These are phyloP conservation scores for Bugula neritina DNA, from an alignment of 2,888 invertebrate genomes.

Conservation along the genomic window DNA sequence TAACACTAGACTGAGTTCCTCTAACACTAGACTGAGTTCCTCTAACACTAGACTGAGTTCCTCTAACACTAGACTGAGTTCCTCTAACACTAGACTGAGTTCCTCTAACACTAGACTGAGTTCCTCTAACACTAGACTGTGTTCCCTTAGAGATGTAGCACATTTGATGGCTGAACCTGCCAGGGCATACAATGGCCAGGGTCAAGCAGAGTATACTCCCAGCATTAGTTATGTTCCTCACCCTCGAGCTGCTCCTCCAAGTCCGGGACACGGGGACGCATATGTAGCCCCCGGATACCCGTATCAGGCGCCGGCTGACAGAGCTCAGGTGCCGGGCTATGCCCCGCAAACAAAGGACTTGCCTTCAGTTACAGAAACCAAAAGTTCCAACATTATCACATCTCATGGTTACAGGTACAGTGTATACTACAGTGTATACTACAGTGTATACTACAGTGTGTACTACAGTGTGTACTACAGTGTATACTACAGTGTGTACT, in stretches of 20 bases:
- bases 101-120: too few species aligned
- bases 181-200: conserved; percentile 14
- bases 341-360: conserved; percentile 17
- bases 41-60: too few species aligned
- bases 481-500: too few species aligned
- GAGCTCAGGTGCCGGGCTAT: conserved; percentile 9
- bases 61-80: too few species aligned
- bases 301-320: not conserved
- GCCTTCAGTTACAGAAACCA: conserved; percentile 12
- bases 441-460: too few species aligned
- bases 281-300: conserved; percentile 24
- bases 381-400: conserved; percentile 5
- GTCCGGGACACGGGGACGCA: conserved; percentile 24
- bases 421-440: too few species aligned
- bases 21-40: too few species aligned
- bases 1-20: too few species aligned
- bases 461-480: too few species aligned
- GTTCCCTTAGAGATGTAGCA: conserved; percentile 17
- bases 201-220: conserved; percentile 5
- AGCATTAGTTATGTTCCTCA: not conserved
- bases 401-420: conserved; percentile 22
- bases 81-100: too few species aligned
- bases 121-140: too few species aligned
- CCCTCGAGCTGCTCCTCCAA: conserved; percentile 19
- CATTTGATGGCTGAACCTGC: conserved; percentile 22